Evolutionary conservation across 1,140 invertebrate species (phyloP), one percentile per base, ranked within the genome.

Genomic region (Liolophura sinensis): DNA sequence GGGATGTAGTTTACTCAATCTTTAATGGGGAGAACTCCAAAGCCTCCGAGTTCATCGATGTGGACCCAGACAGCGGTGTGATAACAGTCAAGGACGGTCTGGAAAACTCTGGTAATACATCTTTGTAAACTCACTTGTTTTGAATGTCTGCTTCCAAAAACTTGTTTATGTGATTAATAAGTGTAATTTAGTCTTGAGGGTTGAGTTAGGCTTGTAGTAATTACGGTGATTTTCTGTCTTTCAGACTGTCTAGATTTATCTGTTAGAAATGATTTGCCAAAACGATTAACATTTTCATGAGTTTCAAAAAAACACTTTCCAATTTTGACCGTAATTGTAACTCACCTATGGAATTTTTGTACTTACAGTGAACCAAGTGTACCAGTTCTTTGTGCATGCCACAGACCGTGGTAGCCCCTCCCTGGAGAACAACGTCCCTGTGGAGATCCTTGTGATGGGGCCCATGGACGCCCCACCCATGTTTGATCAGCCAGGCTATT

Each of bases 351-450:
- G 9, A 40, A 40, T 40, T 3, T 40, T 40, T 40, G 31, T 40
- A 40, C 59, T 87, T 86, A 63, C 84, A 93, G 92, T 90, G 80
- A 91, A 91, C 73, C 88, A 93, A 85, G 87, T 91, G 15, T 92
- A 93, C 80, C 93, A 96, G 85, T 91, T 96, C 75, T 97, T 96
- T 85, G 90, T 97, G 31, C 88, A 92, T 61, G 95, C 93, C 7
- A 88, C 88, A 62, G 94, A 97, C 84, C 87, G 87, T 72, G 93
- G 93, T 24, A 85, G 86, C 31, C 89, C 89, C 11, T 79, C 88
- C 27, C 86, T 89, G 72, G 89, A 94, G 82, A 88, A 89, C 47
- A 90, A 93, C 73, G 91, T 93, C 1, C 91, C 94, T 18, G 88
- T 96, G 22, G 90, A 90, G 68, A 88, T 96, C 62, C 88, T 90